Evolutionary conservation across 92 coral and sea anemone species (phyloP).

Genomic region (Montipora capitata): DNA sequence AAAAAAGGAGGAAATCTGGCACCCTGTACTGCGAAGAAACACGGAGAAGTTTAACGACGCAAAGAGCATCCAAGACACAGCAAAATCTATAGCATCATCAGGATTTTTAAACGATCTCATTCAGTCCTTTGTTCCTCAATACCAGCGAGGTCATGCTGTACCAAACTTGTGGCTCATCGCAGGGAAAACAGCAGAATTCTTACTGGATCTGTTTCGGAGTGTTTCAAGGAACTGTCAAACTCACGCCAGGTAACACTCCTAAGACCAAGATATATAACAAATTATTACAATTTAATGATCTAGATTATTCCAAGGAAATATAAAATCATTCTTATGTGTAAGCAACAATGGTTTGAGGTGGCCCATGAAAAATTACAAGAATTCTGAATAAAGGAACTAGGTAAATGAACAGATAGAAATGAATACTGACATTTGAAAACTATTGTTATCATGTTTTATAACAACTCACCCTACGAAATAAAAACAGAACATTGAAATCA

Average conservation of each 20-base stretch:
- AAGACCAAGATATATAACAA: neutral
- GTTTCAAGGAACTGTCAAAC: slow-evolving; percentile 14
- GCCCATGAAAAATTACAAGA: slow-evolving; percentile 2
- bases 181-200: slow-evolving; percentile 13
- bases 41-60: slow-evolving; percentile 41
- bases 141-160: slow-evolving; percentile 27
- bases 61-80: slow-evolving; percentile 31
- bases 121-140: slow-evolving; percentile 54
- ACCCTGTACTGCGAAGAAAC: slow-evolving; percentile 46
- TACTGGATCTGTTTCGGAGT: neutral
- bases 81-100: slow-evolving; percentile 37
- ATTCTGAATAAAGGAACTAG: slow-evolving; percentile 7
- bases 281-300: neutral
- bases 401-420: neutral
- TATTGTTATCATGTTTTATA: neutral
- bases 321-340: too few species aligned
- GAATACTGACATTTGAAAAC: neutral
- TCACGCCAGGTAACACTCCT: slow-evolving; percentile 40
- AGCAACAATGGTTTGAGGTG: neutral
- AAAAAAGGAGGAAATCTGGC: neutral
- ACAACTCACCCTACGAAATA: neutral
- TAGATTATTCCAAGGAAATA: neutral
- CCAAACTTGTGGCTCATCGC: slow-evolving; percentile 32
- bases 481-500: neutral
- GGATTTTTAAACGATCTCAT: slow-evolving; percentile 26